These are phyloP conservation scores for Clusia tigrina DNA, from an alignment of 2,888 invertebrate species.

Conservation along the genomic window DNA sequence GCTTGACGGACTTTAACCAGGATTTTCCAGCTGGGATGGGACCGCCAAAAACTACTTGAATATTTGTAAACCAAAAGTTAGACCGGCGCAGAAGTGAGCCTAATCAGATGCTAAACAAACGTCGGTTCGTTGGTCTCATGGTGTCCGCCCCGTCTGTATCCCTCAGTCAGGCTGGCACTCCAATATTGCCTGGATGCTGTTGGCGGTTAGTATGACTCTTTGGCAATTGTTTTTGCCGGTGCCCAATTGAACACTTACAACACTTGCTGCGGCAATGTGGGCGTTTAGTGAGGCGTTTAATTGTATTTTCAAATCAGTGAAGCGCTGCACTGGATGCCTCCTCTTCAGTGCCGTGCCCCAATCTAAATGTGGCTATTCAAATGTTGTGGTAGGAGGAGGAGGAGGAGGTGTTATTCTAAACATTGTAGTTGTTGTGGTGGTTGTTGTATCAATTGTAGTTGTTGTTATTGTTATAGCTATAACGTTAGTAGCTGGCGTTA, in stretches of 20 bases:
- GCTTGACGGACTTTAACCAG: too few relatives aligned
- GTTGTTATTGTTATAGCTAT: not conserved
- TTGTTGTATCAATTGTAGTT: not conserved
- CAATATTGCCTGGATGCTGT: not conserved
- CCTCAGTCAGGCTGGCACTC: too few relatives aligned
- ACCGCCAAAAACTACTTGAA: not conserved
- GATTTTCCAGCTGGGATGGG: not conserved
- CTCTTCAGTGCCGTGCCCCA: too few relatives aligned
- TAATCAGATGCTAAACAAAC: constrained; percentile 1
- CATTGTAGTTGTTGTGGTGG: too few relatives aligned
- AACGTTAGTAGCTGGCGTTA: not conserved
- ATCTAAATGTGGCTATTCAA: too few relatives aligned
- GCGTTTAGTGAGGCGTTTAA: not conserved
- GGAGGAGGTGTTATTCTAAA: too few relatives aligned
- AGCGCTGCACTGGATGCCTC: too few relatives aligned
- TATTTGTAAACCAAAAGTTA: too few relatives aligned
- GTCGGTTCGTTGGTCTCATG: not conserved
- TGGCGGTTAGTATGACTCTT: not conserved
- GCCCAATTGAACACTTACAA: too few relatives aligned
- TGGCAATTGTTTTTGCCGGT: too few relatives aligned
- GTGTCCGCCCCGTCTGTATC: too few relatives aligned
- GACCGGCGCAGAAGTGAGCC: not conserved
- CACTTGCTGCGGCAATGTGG: not conserved
- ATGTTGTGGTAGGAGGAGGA: too few relatives aligned
- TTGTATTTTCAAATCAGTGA: not conserved